Evolutionary conservation across 2,113 vertebrate genomes (phyloP), one percentile per base, ranked within the genome.

Genomic region (Scomber scombrus): DNA sequence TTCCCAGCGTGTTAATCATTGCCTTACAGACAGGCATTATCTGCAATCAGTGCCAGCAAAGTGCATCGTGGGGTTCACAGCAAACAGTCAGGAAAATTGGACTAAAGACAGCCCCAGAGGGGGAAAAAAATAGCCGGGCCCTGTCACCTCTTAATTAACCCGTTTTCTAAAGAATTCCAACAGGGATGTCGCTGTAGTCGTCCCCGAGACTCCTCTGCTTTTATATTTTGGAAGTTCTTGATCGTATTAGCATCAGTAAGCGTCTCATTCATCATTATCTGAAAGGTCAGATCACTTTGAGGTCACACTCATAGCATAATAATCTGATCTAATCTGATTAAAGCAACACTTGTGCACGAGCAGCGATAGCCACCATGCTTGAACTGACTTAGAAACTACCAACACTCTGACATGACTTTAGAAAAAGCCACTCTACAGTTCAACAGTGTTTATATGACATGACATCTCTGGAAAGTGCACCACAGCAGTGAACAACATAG

Each of bases 261-360:
- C 50, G 43, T 29, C 40, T 75, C 56, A 46, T 70, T 68, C 64
- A 64, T 78, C 14, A 12, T 79, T 49, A 60, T 66, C 68, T 21
- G 49, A 85, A 79, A 58, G 67, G 50, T 85, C 76, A 23, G 52
- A 79, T 69, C 64, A 52, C 29, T 83, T 34, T 0, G 15, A 85
- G 64, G 65, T 71, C 56, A 63, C 49, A 63, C 16, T 3, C 69
- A 40, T 7, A 40, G 34, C 34, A 40, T 16, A 26, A 31, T 87
- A 80, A 85, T 86, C 74, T 62, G 49, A 3, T 71, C 3, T 81
- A 43, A 84, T 80, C 52, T 29, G 62, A 82, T 80, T 82, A 67
- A 73, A 15, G 34, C 47, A 16, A 31, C 58, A 43, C 34, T 69
- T 55, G 26, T 15, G 21, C 34, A 43, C 18, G 68, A 62, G 50